Evolutionary conservation across 2,888 invertebrate species (phyloP), one percentile per base, ranked within the genome.

Genomic region (Autographa gamma): DNA sequence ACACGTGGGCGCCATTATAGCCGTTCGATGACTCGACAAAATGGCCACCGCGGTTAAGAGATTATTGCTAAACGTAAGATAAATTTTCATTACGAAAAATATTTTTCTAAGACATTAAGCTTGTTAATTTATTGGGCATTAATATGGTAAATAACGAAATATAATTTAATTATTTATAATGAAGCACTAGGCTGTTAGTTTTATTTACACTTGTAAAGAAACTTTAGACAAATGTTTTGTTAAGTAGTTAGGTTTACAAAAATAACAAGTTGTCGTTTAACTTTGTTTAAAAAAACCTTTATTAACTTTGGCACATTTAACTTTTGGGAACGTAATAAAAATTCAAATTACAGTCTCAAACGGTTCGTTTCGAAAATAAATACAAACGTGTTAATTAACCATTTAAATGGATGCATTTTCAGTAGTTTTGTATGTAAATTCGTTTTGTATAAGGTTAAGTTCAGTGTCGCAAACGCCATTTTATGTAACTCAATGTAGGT

Each of bases 361-460:
- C 82, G 83, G 82, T 87, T 86, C 80, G 81, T 86, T 90, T 86
- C 85, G 86, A 85, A 81, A 88, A 90, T 87, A 87, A 83, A 88
- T 86, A 89, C 85, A 84, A 83, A 84, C 69, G 79, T 73, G 77
- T 85, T 90, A 86, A 92, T 94, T 93, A 93, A 84, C 89, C 79
- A 94, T 95, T 92, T 80, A 93, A 94, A 94, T 94, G 76, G 85
- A 93, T 91, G 89, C 91, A 87, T 90, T 94, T 94, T 93, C 92
- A 93, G 93, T 92, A 92, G 91, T 92, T 95, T 95, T 95, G 95
- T 95, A 94, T 95, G 95, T 91, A 88, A 95, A 95, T 95, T 89
- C 77, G 79, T 84, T 87, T 84, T 85, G 87, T 91, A 76, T 90
- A 90, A 94, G 95, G 95, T 95, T 90, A 95, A 95, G 95, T 95